Conservation (phyloP, 2,797 vertebrate genomes). For the Etheostoma perlongum region DNA sequence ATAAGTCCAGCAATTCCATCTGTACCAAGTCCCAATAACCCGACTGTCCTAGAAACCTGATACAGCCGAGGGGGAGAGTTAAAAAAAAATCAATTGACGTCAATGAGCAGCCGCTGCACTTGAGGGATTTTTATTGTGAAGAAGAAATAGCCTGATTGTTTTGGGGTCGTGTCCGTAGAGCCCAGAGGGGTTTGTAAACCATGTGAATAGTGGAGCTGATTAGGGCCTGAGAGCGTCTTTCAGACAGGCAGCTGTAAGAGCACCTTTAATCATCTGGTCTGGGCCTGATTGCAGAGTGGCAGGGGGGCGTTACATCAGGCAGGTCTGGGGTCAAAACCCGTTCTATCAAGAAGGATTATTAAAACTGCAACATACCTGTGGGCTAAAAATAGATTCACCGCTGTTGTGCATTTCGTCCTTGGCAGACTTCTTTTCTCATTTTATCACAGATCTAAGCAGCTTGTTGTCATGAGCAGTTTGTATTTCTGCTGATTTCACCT, state of each 20-base stretch:
- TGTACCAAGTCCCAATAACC: slow-evolving; percentile 56
- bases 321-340: slow-evolving; percentile 43
- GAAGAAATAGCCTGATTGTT: slow-evolving; percentile 80
- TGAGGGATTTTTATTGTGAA: slow-evolving; percentile 54
- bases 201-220: slow-evolving; percentile 65
- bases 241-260: slow-evolving; percentile 60
- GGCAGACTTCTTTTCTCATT: slow-evolving; percentile 35
- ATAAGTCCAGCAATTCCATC: slow-evolving; percentile 52
- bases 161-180: slow-evolving; percentile 62
- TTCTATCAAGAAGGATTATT: slow-evolving; percentile 70
- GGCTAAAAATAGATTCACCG: slow-evolving; percentile 60
- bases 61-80: slow-evolving; percentile 21
- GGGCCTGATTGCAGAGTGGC: slow-evolving; percentile 67
- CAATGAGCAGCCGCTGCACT: slow-evolving; percentile 71
- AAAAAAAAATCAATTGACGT: slow-evolving; percentile 68
- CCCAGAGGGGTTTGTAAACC: slow-evolving; percentile 65
- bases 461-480: neutral
- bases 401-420: slow-evolving; percentile 48
- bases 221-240: slow-evolving; percentile 55
- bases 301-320: slow-evolving; percentile 54
- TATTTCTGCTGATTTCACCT: slow-evolving; percentile 23
- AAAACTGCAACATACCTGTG: slow-evolving; percentile 69
- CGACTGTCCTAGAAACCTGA: slow-evolving; percentile 66
- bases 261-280: slow-evolving; percentile 70
- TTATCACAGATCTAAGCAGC: slow-evolving; percentile 4